Percentiles rank a stretch among this genome's conserved stretches.
phyloP scores from a whole-genome alignment of 2,113 vertebrate genomes.

The Elgaria multicarinata region DNA sequence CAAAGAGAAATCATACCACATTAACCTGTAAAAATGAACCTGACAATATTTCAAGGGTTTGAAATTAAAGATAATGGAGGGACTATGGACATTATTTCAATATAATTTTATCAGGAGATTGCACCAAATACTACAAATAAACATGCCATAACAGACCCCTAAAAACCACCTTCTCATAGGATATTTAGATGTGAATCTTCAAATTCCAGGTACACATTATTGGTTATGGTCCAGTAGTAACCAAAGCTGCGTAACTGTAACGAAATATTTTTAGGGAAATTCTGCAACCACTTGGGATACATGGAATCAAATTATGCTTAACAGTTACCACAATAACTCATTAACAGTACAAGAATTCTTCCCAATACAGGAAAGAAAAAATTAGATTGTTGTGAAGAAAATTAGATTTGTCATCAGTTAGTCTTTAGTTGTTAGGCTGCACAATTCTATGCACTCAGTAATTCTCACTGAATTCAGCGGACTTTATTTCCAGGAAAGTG shows the following conservation, averaged over 20 bases:
- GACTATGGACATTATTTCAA: conserved; percentile 35
- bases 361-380: neutral
- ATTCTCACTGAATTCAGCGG: neutral
- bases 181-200: conserved; percentile 55
- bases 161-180: neutral
- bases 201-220: conserved; percentile 15
- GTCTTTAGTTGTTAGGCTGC: neutral
- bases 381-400: neutral
- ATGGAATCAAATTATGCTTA: conserved; percentile 49
- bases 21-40: neutral
- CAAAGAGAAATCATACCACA: neutral
- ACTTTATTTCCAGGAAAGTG: neutral
- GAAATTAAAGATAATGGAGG: conserved; percentile 29
- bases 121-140: neutral
- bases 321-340: neutral
- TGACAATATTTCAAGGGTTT: neutral
- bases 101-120: neutral
- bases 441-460: neutral
- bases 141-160: conserved; percentile 20
- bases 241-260: neutral
- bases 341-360: neutral
- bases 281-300: conserved; percentile 49
- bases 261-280: conserved; percentile 78
- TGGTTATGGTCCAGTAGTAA: conserved; percentile 38
- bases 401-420: neutral